Percentiles rank a stretch among this genome's conserved stretches.
phyloP scores from a whole-genome alignment of 2,888 invertebrate species.

The Synergus itoensis region DNA sequence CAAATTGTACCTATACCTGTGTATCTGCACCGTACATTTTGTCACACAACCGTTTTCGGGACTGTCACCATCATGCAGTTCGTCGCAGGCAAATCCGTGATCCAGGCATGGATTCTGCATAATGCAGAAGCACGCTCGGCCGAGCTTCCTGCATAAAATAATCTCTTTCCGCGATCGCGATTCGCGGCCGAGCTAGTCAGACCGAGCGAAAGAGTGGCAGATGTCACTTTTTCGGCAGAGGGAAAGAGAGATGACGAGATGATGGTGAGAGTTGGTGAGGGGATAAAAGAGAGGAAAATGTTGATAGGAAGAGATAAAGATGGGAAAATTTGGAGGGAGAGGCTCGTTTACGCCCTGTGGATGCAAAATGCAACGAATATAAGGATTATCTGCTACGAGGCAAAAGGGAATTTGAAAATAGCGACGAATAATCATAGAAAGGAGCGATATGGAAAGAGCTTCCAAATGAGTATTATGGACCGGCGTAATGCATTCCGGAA shows the following conservation, averaged over 20 bases:
- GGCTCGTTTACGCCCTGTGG: conserved; percentile 30
- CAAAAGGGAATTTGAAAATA: conserved; percentile 39
- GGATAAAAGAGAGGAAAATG: conserved; percentile 11
- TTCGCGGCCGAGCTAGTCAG: conserved; percentile 62
- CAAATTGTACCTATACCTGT: conserved; percentile 26
- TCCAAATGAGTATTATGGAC: conserved; percentile 38
- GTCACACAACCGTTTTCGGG: conserved; percentile 44
- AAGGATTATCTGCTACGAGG: conserved; percentile 37
- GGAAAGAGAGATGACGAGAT: background rate
- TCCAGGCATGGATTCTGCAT: conserved; percentile 64
- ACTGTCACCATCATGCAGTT: conserved; percentile 55
- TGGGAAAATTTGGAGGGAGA: background rate
- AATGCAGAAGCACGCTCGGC: conserved; percentile 69
- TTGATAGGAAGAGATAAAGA: conserved; percentile 23
- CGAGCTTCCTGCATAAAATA: conserved; percentile 72
- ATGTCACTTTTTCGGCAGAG: conserved; percentile 58
- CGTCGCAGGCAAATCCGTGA: conserved; percentile 60
- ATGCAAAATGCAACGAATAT: conserved; percentile 27
- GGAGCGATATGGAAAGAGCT: conserved; percentile 28
- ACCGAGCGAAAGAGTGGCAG: conserved; percentile 66
- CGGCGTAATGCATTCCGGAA: conserved; percentile 19
- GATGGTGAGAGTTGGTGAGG: background rate
- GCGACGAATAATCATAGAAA: conserved; percentile 38
- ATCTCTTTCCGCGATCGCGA: conserved; percentile 72
- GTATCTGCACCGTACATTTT: conserved; percentile 46